These are phyloP conservation scores for Spondyliosoma cantharus DNA, from an alignment of 2,797 vertebrate species.

Conservation along the genomic window DNA sequence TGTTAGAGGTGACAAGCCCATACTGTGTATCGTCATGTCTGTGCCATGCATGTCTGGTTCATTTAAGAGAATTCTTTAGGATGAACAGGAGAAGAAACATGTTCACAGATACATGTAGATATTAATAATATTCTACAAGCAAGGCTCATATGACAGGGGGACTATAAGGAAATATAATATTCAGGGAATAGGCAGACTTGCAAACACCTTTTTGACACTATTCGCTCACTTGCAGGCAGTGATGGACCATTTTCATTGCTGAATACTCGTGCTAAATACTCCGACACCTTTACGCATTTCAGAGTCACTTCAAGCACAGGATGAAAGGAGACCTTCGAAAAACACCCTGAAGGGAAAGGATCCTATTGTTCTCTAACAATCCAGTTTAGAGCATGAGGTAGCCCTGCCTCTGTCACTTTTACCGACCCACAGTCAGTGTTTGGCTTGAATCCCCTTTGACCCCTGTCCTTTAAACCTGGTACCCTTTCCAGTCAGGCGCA, in stretches of 20 bases:
- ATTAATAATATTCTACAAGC: slow-evolving; percentile 49
- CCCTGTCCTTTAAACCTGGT: slow-evolving; percentile 67
- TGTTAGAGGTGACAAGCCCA: slow-evolving; percentile 19
- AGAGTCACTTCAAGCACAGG: slow-evolving; percentile 55
- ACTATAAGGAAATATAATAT: slow-evolving; percentile 59
- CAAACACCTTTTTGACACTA: not conserved
- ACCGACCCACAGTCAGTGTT: slow-evolving; percentile 57
- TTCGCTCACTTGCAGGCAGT: slow-evolving; percentile 17
- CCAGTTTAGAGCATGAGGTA: slow-evolving; percentile 54
- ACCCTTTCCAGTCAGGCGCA: slow-evolving; percentile 57
- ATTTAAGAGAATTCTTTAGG: slow-evolving; percentile 43
- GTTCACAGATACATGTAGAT: slow-evolving; percentile 22
- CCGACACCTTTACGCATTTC: slow-evolving; percentile 29
- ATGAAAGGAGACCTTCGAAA: slow-evolving; percentile 54
- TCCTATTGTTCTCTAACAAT: slow-evolving; percentile 71
- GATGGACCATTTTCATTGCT: not conserved
- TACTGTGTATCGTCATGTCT: slow-evolving; percentile 9
- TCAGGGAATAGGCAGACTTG: not conserved
- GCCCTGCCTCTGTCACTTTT: slow-evolving; percentile 62
- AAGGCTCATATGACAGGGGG: slow-evolving; percentile 41
- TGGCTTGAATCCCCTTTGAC: slow-evolving; percentile 68
- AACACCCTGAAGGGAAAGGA: slow-evolving; percentile 42
- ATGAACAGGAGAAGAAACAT: slow-evolving; percentile 20
- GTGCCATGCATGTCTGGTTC: not conserved
- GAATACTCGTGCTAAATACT: not conserved